phyloP scores from a whole-genome alignment of 2,888 invertebrate genomes.

The Augochlorella aurata region DNA sequence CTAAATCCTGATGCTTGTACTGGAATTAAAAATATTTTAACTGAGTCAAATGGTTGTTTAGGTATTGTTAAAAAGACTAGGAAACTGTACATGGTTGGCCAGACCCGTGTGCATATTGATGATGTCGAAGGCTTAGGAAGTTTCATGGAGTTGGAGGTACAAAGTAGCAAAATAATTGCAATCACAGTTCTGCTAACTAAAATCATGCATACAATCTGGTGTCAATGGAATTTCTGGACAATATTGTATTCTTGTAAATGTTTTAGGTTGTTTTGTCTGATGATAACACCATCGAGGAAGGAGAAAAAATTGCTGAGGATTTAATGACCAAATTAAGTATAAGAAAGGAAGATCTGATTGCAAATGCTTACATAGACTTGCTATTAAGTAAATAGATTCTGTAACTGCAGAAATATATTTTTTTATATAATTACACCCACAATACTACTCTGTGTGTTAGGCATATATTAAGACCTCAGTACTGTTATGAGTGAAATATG shows the following conservation, averaged over 20 bases:
- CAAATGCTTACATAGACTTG: slow-evolving; percentile 90
- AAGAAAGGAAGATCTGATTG: slow-evolving; percentile 85
- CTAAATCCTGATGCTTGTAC: slow-evolving; percentile 83
- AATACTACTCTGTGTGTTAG: background rate
- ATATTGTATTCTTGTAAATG: slow-evolving; percentile 19
- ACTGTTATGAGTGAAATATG: background rate
- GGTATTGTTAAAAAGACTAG: slow-evolving; percentile 91
- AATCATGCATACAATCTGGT: background rate
- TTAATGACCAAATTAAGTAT: slow-evolving; percentile 88
- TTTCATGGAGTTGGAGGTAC: slow-evolving; percentile 93
- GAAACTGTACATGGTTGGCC: slow-evolving; percentile 89
- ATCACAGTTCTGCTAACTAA: background rate
- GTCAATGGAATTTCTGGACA: background rate
- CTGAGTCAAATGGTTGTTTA: slow-evolving; percentile 86
- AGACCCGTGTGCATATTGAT: slow-evolving; percentile 95
- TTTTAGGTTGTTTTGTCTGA: slow-evolving; percentile 86
- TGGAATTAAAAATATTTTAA: slow-evolving; percentile 83
- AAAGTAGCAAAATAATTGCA: background rate
- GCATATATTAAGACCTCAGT: background rate
- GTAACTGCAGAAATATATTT: slow-evolving; percentile 10
- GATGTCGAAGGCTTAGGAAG: slow-evolving; percentile 89
- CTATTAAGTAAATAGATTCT: slow-evolving; percentile 72
- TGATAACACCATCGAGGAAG: slow-evolving; percentile 87
- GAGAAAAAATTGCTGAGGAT: slow-evolving; percentile 87
- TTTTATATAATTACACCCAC: background rate